Conservation (phyloP, 1,140 invertebrate genomes). For the Diabrotica virgifera region DNA sequence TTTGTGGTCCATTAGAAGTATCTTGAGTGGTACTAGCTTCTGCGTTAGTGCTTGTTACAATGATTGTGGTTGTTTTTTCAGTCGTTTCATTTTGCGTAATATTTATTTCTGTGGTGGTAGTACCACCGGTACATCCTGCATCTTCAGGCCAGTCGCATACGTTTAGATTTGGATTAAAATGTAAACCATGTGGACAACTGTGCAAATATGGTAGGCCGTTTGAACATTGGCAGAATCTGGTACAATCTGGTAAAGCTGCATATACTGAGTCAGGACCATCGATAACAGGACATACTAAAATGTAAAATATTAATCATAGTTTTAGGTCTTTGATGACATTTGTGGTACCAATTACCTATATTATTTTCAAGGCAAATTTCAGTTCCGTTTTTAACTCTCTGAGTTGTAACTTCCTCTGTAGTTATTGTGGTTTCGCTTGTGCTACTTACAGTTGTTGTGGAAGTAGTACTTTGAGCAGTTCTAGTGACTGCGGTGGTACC, state of each 20-base stretch:
- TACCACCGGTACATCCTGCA: conserved; percentile 36
- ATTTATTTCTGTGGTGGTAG: background rate
- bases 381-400: background rate
- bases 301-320: background rate
- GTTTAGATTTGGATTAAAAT: conserved; percentile 44
- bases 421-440: background rate
- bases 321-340: background rate
- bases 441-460: background rate
- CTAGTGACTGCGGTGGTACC: background rate
- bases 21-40: background rate
- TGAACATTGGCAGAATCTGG: conserved; percentile 57
- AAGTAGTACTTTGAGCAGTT: background rate
- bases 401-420: background rate
- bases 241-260: conserved; percentile 52
- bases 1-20: background rate
- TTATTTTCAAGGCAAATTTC: background rate
- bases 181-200: conserved; percentile 41
- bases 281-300: conserved; percentile 9
- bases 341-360: background rate
- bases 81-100: background rate
- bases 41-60: background rate
- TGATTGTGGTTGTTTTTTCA: background rate
- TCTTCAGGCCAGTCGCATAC: conserved; percentile 45
- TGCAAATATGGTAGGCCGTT: conserved; percentile 48
- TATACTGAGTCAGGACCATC: conserved; percentile 44